A percentile compares a stretch with the other conserved stretches of the same genome.
These are phyloP conservation scores for Tetramorium alpestre DNA, from an alignment of 1,140 invertebrate species.

Conservation along the genomic window DNA sequence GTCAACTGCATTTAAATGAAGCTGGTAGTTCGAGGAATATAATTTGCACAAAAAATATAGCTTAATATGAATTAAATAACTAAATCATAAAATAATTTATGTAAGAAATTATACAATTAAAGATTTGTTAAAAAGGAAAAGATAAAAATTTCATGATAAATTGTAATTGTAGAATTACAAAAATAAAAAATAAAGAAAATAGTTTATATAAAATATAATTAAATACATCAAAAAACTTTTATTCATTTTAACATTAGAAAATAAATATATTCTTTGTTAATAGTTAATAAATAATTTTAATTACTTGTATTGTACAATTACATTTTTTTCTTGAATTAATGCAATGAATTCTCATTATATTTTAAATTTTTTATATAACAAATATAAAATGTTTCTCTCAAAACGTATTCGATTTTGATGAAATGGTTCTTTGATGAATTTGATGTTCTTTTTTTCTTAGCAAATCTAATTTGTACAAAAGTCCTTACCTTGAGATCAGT, in stretches of 20 bases:
- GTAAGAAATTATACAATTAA: conserved; percentile 1
- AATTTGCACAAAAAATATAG: not conserved
- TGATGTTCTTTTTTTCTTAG: not conserved
- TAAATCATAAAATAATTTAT: not conserved
- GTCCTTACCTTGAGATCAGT: conserved; percentile 74
- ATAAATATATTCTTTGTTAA: not conserved
- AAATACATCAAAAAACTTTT: not conserved
- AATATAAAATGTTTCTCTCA: not conserved
- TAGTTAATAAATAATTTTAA: not conserved
- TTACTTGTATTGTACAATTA: not conserved
- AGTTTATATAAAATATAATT: not conserved
- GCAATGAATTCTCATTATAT: not conserved
- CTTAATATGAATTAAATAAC: not conserved
- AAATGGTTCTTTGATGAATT: not conserved
- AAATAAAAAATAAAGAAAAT: not conserved
- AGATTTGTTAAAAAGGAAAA: not conserved
- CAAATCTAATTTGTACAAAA: not conserved
- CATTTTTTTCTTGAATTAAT: not conserved
- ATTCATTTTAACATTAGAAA: not conserved
- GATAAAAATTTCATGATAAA: not conserved
- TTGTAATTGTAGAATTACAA: not conserved
- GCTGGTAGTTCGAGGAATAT: not conserved
- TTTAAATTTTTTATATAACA: not conserved
- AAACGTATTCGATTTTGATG: not conserved
- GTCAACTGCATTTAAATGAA: not conserved